Conservation (phyloP, 2,797 vertebrate species). For the Cyprinella venusta region DNA sequence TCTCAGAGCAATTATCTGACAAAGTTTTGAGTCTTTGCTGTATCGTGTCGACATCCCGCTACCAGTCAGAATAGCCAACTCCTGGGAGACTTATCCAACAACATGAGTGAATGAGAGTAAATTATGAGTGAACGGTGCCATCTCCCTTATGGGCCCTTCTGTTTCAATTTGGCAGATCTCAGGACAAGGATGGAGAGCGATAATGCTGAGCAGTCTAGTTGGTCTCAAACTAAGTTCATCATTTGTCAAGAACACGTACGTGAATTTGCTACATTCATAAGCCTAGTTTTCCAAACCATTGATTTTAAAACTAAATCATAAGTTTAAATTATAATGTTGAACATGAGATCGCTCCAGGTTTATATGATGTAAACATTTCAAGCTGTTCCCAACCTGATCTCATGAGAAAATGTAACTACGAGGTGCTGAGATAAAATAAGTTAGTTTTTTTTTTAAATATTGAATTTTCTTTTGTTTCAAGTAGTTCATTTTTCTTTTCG, state of each 20-base stretch:
- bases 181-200: conserved; percentile 23
- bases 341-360: not conserved
- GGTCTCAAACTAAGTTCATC: not conserved
- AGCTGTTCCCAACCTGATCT: not conserved
- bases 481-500: no score
- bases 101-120: conserved; percentile 45
- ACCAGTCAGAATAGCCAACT: conserved; percentile 34
- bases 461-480: no score
- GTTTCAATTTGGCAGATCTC: conserved; percentile 28
- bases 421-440: not conserved
- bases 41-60: not conserved
- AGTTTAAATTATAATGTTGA: not conserved
- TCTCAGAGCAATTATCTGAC: conserved; percentile 37
- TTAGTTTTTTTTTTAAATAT: no score
- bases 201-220: conserved; percentile 2
- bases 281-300: not conserved
- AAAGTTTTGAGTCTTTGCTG: conserved; percentile 17
- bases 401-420: not conserved
- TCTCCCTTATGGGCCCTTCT: conserved; percentile 39
- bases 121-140: conserved; percentile 52
- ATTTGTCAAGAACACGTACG: not conserved
- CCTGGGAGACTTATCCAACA: conserved; percentile 35
- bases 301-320: not conserved
- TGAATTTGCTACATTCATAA: not conserved
- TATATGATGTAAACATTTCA: not conserved